These are phyloP conservation scores for Leucania comma DNA, from an alignment of 2,888 invertebrate genomes.

Conservation along the genomic window DNA sequence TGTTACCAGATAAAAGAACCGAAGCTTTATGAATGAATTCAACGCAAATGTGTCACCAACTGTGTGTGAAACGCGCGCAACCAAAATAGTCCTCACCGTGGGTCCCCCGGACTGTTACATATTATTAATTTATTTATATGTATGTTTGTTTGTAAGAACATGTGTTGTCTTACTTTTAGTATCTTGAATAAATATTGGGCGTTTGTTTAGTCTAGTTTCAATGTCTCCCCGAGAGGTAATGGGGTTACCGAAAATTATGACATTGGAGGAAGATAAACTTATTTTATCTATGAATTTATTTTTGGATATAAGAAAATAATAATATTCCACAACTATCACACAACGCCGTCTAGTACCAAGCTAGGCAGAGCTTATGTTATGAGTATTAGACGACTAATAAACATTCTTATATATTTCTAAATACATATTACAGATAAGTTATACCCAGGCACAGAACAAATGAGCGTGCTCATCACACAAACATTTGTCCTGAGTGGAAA, in stretches of 20 bases:
- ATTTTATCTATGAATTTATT: no score
- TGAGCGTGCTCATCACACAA: no score
- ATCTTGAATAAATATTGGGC: conserved; percentile 22
- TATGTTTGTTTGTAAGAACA: conserved; percentile 36
- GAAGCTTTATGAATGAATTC: conserved; percentile 58
- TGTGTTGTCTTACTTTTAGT: conserved; percentile 48
- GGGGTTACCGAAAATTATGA: neutral
- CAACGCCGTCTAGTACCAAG: no score
- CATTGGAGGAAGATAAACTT: conserved; percentile 26
- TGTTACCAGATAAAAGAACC: conserved; percentile 6
- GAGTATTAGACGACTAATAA: no score
- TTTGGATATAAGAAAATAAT: no score
- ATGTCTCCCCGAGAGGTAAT: conserved; percentile 4
- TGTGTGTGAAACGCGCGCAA: conserved; percentile 50
- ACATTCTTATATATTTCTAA: no score
- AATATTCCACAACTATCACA: no score
- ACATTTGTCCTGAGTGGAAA: no score
- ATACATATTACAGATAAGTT: no score
- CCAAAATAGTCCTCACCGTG: conserved; percentile 57
- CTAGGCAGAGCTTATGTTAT: no score
- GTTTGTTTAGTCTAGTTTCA: conserved; percentile 30
- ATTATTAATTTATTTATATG: conserved; percentile 26
- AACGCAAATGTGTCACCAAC: conserved; percentile 60
- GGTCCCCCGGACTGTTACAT: conserved; percentile 58
- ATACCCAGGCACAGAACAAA: no score